Evolutionary conservation across 2,888 invertebrate genomes (phyloP), one percentile per base, ranked within the genome.

Genomic region (Meghimatium bilineatum): DNA sequence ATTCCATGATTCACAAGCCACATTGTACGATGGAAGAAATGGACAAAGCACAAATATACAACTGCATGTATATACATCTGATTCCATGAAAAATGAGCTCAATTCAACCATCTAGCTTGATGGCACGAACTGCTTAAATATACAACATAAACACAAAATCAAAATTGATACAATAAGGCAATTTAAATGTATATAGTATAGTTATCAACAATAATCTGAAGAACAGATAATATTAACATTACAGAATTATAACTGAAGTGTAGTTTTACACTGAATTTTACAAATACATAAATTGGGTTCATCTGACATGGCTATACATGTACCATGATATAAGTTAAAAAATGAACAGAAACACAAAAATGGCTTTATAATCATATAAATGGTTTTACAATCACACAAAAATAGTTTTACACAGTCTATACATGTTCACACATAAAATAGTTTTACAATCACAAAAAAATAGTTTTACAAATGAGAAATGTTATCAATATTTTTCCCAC

Each of bases 41-140:
- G 26, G 44, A 72, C n/a, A 72, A 72, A 72, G 49, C 72, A 72
- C 72, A 72, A 14, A 72, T 72, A 44, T 72, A 72, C 72, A 72
- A 44, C 72, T 72, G n/a, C 49, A 72, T 72, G 26, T 34, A 67
- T 34, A 67, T 34, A 67, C 34, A 34, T 67, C 34, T 34, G 8
- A 34, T 34, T n/a, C 8, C 26, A 63, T n/a, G 60, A 56, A 56
- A 56, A 63, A 63, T 63, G 3, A 63, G 67, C 67, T 67, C 34
- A 34, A 34, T 8, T 34, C 12, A 67, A 34, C 34, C 6, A 34
- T 67, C 67, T n/a, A 63, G n/a, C 67, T 34, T 34, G 3, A 67
- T 20, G 34, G 34, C 8, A 34, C 34, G 12, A 8, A 34, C 67
- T 8, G 67, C 29, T 67, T 17, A 32, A 67, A 67, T 67, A 17